phyloP scores from a whole-genome alignment of 2,113 vertebrate genomes.

The Raja brachyura region DNA sequence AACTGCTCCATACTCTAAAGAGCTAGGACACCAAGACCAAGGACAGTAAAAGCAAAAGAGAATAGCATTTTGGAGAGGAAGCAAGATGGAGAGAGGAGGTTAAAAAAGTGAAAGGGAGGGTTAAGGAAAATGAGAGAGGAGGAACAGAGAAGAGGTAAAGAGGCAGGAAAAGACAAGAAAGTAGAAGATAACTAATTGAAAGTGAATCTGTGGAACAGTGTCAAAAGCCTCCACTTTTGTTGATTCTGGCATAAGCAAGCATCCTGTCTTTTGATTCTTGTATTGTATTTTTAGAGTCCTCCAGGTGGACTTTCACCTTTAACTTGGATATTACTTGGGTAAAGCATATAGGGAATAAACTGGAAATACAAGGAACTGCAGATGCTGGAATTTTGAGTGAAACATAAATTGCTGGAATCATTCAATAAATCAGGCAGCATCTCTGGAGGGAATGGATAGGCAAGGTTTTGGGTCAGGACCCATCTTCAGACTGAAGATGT shows the following conservation, averaged over 20 bases:
- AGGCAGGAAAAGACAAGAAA: not conserved
- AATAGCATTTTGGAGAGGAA: not conserved
- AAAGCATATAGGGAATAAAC: not conserved
- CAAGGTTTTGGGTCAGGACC: no score
- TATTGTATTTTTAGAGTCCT: not conserved
- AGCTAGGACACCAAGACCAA: not conserved
- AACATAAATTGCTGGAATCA: no score
- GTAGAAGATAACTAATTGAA: not conserved
- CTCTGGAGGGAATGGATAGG: no score
- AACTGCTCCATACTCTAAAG: not conserved
- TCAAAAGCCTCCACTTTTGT: not conserved
- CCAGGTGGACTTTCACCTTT: not conserved
- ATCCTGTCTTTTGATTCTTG: not conserved
- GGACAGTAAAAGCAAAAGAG: not conserved
- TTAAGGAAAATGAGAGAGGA: not conserved
- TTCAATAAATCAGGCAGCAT: no score
- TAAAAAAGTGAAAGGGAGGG: not conserved
- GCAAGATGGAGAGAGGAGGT: not conserved
- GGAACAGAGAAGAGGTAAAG: not conserved
- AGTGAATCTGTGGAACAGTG: not conserved
- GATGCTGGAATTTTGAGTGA: no score
- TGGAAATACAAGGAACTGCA: not conserved
- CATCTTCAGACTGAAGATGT: no score
- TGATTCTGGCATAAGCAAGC: not conserved
- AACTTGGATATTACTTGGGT: not conserved